Percentiles rank a stretch among this genome's conserved stretches.
Evolutionary conservation across 1,140 invertebrate species (phyloP).

Genomic region (Ostrea edulis): DNA sequence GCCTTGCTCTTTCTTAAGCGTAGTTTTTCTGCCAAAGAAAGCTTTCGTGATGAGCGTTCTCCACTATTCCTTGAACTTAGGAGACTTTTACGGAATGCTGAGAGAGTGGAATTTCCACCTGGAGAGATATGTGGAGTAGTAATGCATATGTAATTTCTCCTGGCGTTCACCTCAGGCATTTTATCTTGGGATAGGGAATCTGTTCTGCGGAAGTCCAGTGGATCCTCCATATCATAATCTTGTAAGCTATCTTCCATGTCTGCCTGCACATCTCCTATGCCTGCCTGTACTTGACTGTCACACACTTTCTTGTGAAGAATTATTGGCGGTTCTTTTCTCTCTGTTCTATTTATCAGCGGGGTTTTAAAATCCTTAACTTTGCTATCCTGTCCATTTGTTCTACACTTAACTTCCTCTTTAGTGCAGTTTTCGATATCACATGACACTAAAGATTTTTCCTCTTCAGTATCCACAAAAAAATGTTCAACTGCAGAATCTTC

Average conservation of each 20-base stretch:
- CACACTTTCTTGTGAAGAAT: background rate
- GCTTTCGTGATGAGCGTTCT: background rate
- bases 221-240: background rate
- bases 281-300: background rate
- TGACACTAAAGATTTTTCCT: background rate
- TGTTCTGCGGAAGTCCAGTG: background rate
- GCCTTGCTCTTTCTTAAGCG: background rate
- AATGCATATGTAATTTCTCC: constrained; percentile 6
- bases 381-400: background rate
- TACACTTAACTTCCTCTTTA: background rate
- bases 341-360: background rate
- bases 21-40: background rate
- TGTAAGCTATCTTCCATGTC: background rate
- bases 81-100: constrained; percentile 3
- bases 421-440: background rate
- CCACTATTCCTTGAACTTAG: background rate
- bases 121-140: constrained; percentile 37
- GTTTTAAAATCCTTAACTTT: background rate
- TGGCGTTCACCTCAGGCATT: background rate
- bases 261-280: background rate
- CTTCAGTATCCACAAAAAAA: background rate
- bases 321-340: background rate
- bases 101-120: constrained; percentile 37
- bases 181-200: background rate
- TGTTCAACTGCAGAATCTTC: background rate